phyloP scores from a whole-genome alignment of 2,113 vertebrate species.

The Machaerirhynchus nigripectus region DNA sequence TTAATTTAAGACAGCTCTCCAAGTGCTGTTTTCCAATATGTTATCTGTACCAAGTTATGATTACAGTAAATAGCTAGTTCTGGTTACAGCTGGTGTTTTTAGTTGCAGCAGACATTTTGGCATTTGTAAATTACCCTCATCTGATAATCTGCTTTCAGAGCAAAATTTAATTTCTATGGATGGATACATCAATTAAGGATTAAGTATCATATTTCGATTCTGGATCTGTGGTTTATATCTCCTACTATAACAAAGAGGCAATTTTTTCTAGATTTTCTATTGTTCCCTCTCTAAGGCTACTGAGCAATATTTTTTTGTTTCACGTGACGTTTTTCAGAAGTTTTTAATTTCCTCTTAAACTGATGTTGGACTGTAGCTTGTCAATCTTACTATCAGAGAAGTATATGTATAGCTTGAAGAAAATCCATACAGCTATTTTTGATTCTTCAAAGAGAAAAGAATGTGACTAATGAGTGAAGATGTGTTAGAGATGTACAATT shows the following conservation, averaged over 20 bases:
- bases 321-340: neutral
- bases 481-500: neutral
- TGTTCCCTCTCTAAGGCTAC: neutral
- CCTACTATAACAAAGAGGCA: neutral
- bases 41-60: neutral
- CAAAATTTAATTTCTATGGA: neutral
- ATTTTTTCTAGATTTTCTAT: neutral
- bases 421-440: neutral
- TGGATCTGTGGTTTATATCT: neutral
- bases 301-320: neutral
- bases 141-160: neutral
- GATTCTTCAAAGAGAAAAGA: neutral
- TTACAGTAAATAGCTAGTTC: neutral
- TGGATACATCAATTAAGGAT: neutral
- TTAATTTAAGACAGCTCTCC: neutral
- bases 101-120: neutral
- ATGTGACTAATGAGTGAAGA: neutral
- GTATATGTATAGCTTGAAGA: neutral
- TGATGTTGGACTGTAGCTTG: neutral
- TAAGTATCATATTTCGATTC: neutral
- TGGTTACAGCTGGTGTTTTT: neutral
- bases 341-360: neutral
- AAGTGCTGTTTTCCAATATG: neutral
- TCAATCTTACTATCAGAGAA: neutral
- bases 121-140: neutral